A percentile compares a stretch with the other conserved stretches of the same genome.
Evolutionary conservation across 2,797 vertebrate genomes (phyloP).

Genomic region (Carapus acus): DNA sequence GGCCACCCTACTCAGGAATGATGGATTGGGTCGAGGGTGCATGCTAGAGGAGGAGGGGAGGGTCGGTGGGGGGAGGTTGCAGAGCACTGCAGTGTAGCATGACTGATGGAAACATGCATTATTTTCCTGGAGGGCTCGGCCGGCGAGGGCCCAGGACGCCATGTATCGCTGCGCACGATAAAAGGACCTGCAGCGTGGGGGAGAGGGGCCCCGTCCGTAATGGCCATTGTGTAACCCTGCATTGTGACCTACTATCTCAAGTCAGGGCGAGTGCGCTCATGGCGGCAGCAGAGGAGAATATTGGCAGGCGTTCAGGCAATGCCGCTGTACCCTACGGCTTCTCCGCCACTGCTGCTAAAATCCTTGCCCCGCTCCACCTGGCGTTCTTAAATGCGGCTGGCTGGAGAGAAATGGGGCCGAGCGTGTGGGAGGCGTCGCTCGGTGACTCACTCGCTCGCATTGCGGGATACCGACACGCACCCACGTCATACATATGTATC

Average conservation of each 20-base stretch:
- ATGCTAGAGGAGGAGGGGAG: slow-evolving; percentile 48
- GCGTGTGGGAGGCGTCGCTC: slow-evolving; percentile 32
- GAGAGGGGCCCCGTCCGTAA: slow-evolving; percentile 30
- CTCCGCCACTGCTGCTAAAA: slow-evolving; percentile 21
- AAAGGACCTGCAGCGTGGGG: slow-evolving; percentile 30
- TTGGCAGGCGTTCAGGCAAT: slow-evolving; percentile 36
- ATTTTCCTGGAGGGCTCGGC: slow-evolving; percentile 61
- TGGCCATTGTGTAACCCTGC: slow-evolving; percentile 34
- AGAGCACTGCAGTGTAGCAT: slow-evolving; percentile 68
- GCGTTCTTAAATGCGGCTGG: slow-evolving; percentile 22
- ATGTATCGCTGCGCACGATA: slow-evolving; percentile 21
- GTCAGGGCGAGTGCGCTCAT: slow-evolving; percentile 23
- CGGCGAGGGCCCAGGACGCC: slow-evolving; percentile 39
- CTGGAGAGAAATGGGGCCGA: slow-evolving; percentile 39
- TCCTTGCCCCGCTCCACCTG: slow-evolving; percentile 24
- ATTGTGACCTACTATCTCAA: slow-evolving; percentile 32
- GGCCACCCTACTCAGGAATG: slow-evolving; percentile 62
- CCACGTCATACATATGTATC: slow-evolving; percentile 47
- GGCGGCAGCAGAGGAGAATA: slow-evolving; percentile 22
- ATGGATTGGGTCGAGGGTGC: slow-evolving; percentile 66
- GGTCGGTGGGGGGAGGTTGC: slow-evolving; percentile 56
- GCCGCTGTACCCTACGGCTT: slow-evolving; percentile 15
- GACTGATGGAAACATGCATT: slow-evolving; percentile 73
- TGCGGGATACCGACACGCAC: slow-evolving; percentile 47
- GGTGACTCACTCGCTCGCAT: slow-evolving; percentile 56